Percentiles rank a stretch among this genome's conserved stretches.
Evolutionary conservation across 2,113 vertebrate species (phyloP).

Genomic region (Pelusios castaneus): DNA sequence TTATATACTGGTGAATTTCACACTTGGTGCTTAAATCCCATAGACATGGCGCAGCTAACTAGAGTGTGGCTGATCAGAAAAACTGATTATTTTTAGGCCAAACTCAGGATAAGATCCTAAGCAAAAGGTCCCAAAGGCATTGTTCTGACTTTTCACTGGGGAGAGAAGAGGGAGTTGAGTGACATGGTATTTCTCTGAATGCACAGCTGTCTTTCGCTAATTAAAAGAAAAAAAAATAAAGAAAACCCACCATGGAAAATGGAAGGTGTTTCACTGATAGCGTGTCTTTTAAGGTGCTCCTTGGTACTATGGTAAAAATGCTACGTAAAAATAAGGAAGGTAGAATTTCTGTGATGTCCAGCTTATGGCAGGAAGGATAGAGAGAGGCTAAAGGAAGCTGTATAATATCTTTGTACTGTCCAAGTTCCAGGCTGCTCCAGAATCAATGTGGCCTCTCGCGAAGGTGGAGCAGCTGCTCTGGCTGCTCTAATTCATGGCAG

Average conservation of each 20-base stretch:
- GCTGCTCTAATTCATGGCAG: slow-evolving; percentile 29
- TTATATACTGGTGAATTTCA: not conserved
- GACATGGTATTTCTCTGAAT: not conserved
- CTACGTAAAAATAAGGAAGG: slow-evolving; percentile 57
- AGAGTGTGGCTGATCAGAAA: not conserved
- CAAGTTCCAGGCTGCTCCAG: not conserved
- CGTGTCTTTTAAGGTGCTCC: slow-evolving; percentile 14
- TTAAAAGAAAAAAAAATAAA: not conserved
- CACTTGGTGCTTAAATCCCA: not conserved
- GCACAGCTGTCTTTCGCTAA: slow-evolving; percentile 1
- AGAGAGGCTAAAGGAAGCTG: slow-evolving; percentile 42
- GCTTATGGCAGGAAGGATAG: slow-evolving; percentile 9
- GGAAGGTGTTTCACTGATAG: slow-evolving; percentile 68
- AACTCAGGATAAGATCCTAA: slow-evolving; percentile 62
- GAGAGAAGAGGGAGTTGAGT: not conserved
- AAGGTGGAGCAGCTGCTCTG: slow-evolving; percentile 47
- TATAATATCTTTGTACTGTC: not conserved
- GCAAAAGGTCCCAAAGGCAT: slow-evolving; percentile 50
- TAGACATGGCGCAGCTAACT: not conserved
- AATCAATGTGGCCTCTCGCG: slow-evolving; percentile 46
- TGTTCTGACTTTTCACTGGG: not conserved
- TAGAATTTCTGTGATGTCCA: slow-evolving; percentile 28
- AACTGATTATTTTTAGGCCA: not conserved
- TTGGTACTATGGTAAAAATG: not conserved
- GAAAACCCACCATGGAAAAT: not conserved